A percentile compares a stretch with the other conserved stretches of the same genome.
Conservation (phyloP, 2,113 vertebrate species). For the Origma solitaria region DNA sequence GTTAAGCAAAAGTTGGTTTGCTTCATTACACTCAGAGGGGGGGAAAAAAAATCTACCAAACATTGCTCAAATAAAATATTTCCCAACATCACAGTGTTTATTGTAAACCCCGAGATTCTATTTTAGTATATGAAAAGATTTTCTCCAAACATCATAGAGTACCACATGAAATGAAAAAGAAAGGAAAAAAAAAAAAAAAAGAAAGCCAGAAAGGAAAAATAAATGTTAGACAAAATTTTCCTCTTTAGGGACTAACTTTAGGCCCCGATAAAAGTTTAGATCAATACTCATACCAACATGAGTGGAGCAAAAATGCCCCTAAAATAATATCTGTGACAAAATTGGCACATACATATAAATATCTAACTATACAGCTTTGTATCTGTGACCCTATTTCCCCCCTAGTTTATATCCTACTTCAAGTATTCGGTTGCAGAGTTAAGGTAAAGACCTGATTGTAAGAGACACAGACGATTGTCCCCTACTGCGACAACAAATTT, state of each 20-base stretch:
- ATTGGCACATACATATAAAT: constrained; percentile 82
- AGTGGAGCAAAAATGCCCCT: constrained; percentile 64
- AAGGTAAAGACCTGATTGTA: constrained; percentile 72
- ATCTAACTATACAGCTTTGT: constrained; percentile 64
- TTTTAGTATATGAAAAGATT: constrained; percentile 70
- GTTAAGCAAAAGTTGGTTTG: constrained; percentile 60
- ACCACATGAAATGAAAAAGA: constrained; percentile 39
- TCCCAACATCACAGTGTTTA: constrained; percentile 81
- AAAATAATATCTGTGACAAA: constrained; percentile 73
- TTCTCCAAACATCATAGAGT: constrained; percentile 53
- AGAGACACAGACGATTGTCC: constrained; percentile 59
- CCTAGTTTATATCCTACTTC: constrained; percentile 75
- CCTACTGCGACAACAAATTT: constrained; percentile 62
- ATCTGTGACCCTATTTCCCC: constrained; percentile 65
- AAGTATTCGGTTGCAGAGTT: constrained; percentile 80
- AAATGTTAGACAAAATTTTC: constrained; percentile 37
- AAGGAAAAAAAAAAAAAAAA: background rate
- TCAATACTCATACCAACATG: constrained; percentile 63
- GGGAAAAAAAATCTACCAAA: constrained; percentile 30
- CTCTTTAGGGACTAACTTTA: constrained; percentile 46
- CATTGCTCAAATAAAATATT: constrained; percentile 66
- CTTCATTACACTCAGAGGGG: constrained; percentile 33
- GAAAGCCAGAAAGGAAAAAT: background rate
- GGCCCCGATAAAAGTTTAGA: constrained; percentile 50
- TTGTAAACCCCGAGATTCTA: constrained; percentile 79